Evolutionary conservation across 2,113 vertebrate species (phyloP).

Genomic region (Perccottus glenii): DNA sequence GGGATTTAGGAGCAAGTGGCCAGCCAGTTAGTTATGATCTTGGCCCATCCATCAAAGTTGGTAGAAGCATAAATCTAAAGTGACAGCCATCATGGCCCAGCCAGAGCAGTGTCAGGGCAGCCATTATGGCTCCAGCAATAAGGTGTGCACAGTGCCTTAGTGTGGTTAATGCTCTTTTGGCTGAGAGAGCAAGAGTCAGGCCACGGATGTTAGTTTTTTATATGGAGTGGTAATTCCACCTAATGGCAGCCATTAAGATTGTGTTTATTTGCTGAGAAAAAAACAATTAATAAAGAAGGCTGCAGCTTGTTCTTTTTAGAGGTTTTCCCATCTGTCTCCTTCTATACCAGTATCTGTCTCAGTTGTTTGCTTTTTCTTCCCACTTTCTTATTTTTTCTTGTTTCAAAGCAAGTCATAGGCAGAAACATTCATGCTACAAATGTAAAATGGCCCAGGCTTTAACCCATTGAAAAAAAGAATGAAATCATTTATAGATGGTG

Average conservation of each 20-base stretch:
- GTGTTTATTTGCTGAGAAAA: conserved; percentile 61
- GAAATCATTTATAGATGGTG: conserved; percentile 44
- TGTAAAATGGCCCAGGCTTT: conserved; percentile 34
- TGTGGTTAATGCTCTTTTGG: conserved; percentile 32
- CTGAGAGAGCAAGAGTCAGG: conserved; percentile 3
- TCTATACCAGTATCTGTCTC: conserved; percentile 15
- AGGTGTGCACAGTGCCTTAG: conserved; percentile 31
- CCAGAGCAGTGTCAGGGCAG: conserved; percentile 12
- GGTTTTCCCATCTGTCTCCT: conserved; percentile 48
- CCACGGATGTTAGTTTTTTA: conserved; percentile 27
- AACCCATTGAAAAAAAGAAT: conserved; percentile 48
- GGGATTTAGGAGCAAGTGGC: conserved; percentile 51
- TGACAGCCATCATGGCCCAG: conserved; percentile 47
- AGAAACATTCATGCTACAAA: conserved; percentile 23
- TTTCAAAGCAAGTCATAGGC: not conserved
- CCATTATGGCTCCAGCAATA: conserved; percentile 18
- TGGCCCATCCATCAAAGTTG: conserved; percentile 65
- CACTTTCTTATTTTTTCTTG: conserved; percentile 10
- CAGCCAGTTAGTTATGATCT: conserved; percentile 65
- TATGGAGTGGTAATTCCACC: conserved; percentile 40
- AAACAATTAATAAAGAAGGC: conserved; percentile 49
- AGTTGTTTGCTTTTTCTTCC: conserved; percentile 8
- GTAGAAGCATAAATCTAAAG: conserved; percentile 63
- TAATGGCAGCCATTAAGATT: conserved; percentile 46
- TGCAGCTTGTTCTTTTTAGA: conserved; percentile 44